Conservation (phyloP, 1,140 invertebrate species). For the Scylla paramamosain region DNA sequence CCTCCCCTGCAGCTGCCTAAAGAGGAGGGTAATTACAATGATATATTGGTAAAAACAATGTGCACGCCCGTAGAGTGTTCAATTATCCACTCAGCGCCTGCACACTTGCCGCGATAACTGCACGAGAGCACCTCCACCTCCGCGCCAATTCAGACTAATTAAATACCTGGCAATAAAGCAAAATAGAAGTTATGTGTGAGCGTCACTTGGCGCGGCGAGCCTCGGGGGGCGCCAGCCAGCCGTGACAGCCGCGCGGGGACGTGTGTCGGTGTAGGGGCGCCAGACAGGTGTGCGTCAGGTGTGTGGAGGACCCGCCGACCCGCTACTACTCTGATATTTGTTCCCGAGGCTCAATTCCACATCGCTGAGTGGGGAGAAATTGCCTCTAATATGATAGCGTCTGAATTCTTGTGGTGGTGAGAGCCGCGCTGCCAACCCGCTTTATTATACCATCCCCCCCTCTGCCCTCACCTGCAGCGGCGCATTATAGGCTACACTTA, state of each 20-base stretch:
- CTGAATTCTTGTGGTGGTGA: not conserved
- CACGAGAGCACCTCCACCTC: constrained; percentile 27
- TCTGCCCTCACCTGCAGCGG: not conserved
- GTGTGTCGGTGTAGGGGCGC: not conserved
- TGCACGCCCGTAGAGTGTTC: not conserved
- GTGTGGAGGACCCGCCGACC: not conserved
- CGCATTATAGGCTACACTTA: constrained; percentile 11
- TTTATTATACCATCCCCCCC: not conserved
- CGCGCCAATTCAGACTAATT: constrained; percentile 41
- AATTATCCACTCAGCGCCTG: constrained; percentile 34
- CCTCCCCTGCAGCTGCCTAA: not conserved
- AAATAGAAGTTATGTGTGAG: constrained; percentile 28
- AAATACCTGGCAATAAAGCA: constrained; percentile 55
- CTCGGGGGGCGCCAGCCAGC: not conserved
- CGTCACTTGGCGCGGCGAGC: not conserved
- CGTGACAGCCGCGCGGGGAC: not conserved
- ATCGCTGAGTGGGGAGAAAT: not conserved
- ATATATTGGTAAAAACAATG: constrained; percentile 41
- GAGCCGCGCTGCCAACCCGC: not conserved
- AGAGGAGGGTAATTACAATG: constrained; percentile 37
- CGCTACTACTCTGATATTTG: constrained; percentile 14
- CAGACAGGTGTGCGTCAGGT: not conserved
- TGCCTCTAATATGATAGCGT: not conserved
- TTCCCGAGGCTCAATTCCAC: constrained; percentile 14
- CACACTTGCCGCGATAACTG: not conserved